Evolutionary conservation across 2,113 vertebrate species (phyloP).

Genomic region (Oceanites oceanicus): DNA sequence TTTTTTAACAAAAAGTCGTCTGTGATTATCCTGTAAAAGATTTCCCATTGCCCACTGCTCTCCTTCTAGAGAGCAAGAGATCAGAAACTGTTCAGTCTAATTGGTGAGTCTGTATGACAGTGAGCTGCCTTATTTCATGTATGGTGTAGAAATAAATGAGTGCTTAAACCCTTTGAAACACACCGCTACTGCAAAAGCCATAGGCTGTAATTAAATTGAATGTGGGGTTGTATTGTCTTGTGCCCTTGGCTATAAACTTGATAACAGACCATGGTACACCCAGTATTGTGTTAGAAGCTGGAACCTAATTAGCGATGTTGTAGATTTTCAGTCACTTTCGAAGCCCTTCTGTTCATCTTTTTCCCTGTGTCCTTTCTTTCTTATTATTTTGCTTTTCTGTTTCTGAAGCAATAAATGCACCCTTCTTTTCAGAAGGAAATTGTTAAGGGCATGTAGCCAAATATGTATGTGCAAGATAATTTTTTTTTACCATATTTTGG

Average conservation of each 20-base stretch:
- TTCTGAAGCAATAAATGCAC: constrained; percentile 15
- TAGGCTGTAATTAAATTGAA: constrained; percentile 70
- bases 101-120: constrained; percentile 50
- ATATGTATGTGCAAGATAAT: constrained; percentile 39
- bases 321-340: constrained; percentile 59
- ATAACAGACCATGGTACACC: constrained; percentile 28
- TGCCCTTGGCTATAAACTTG: constrained; percentile 48
- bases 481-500: constrained; percentile 24
- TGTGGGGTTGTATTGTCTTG: constrained; percentile 46
- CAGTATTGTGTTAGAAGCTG: constrained; percentile 49
- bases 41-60: constrained; percentile 35
- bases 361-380: neutral
- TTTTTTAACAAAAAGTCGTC: constrained; percentile 15
- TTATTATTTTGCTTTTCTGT: constrained; percentile 24
- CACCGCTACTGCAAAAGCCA: constrained; percentile 50
- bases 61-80: constrained; percentile 57
- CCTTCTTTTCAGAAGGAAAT: neutral
- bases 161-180: constrained; percentile 57
- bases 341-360: constrained; percentile 38
- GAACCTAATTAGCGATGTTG: constrained; percentile 50
- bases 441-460: constrained; percentile 29
- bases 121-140: constrained; percentile 59
- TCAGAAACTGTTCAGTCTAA: constrained; percentile 62
- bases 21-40: constrained; percentile 44
- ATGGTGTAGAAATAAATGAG: constrained; percentile 63